Evolutionary conservation across 2,113 vertebrate species (phyloP).

Genomic region (Pluvialis apricaria): DNA sequence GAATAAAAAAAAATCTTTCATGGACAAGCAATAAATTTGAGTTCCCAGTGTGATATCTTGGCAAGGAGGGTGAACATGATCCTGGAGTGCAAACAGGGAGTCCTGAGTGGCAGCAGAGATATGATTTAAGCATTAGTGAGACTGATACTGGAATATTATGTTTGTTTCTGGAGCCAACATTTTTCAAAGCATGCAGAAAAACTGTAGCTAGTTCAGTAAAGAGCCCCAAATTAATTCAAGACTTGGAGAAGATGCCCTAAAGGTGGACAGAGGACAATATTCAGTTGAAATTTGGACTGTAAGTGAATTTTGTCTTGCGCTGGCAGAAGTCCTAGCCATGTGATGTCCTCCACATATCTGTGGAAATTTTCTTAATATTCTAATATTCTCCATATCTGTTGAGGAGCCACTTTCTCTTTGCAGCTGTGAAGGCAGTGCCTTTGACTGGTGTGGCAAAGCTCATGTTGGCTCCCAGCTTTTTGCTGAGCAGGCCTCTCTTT

Average conservation of each 20-base stretch:
- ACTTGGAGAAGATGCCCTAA: neutral
- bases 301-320: neutral
- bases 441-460: neutral
- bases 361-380: neutral
- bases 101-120: neutral
- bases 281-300: neutral
- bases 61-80: neutral
- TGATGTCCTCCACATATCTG: neutral
- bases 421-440: neutral
- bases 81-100: neutral
- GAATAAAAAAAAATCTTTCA: neutral
- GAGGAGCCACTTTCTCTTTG: neutral
- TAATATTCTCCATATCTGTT: neutral
- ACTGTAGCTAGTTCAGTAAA: neutral
- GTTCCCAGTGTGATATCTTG: neutral
- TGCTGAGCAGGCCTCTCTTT: neutral
- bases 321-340: neutral
- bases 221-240: neutral
- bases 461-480: neutral
- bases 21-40: neutral
- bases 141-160: neutral
- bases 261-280: neutral
- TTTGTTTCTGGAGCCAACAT: neutral
- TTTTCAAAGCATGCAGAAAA: neutral
- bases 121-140: neutral